phyloP scores from a whole-genome alignment of 2,888 invertebrate genomes.

The Drepana falcataria region DNA sequence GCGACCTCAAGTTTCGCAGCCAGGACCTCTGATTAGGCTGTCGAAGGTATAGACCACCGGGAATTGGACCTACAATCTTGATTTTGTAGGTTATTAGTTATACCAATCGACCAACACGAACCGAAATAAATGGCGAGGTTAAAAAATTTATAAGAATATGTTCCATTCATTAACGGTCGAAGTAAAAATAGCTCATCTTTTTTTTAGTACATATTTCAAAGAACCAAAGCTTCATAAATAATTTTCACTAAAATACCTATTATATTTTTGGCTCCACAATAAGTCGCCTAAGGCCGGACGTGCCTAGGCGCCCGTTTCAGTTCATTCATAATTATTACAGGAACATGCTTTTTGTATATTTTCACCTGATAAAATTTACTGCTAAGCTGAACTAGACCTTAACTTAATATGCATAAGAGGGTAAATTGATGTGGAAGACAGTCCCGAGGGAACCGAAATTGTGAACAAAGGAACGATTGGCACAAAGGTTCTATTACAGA shows the following conservation, averaged over 20 bases:
- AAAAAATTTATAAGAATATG: too few species aligned
- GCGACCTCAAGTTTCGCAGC: too few species aligned
- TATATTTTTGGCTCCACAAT: neutral
- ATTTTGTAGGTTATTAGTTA: too few species aligned
- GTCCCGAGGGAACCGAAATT: neutral
- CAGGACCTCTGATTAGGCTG: too few species aligned
- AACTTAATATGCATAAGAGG: neutral
- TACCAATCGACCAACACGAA: too few species aligned
- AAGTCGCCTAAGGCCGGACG: neutral
- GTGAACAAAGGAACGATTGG: neutral
- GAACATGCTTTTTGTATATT: neutral
- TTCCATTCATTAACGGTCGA: too few species aligned
- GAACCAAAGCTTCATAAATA: neutral
- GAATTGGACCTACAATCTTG: too few species aligned
- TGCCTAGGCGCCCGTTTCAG: constrained; percentile 2
- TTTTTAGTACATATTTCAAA: too few species aligned
- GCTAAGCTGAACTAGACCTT: neutral
- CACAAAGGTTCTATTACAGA: neutral
- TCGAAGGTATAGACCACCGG: too few species aligned
- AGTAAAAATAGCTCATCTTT: too few species aligned
- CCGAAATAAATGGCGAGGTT: too few species aligned
- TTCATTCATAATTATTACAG: constrained; percentile 6
- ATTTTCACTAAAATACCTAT: neutral
- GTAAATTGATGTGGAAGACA: neutral
- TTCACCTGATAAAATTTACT: neutral